Conservation (phyloP, 1,140 invertebrate genomes). For the Stenopsyche tienmushanensis region DNA sequence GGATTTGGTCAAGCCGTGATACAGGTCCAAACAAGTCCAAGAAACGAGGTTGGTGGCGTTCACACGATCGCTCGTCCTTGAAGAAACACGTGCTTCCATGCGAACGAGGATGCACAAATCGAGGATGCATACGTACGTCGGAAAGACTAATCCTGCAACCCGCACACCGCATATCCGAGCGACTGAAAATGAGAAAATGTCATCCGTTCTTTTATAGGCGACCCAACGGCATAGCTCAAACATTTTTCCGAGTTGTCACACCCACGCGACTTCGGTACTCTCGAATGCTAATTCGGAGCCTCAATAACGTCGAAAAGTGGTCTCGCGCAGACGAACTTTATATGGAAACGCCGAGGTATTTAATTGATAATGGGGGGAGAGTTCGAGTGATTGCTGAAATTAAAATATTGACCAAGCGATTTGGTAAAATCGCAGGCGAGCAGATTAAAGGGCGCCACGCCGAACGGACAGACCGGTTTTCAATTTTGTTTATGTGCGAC, state of each 20-base stretch:
- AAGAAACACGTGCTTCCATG: background rate
- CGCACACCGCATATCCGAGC: constrained; percentile 1
- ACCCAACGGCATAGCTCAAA: background rate
- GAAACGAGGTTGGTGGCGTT: constrained; percentile 7
- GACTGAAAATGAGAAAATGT: background rate
- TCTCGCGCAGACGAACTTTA: constrained; percentile 14
- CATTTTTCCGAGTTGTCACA: constrained; percentile 11
- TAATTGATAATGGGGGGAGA: background rate
- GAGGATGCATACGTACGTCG: background rate
- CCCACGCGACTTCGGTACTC: constrained; percentile 21
- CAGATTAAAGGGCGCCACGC: no score
- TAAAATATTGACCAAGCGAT: no score
- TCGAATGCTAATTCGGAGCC: constrained; percentile 25
- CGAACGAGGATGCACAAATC: background rate
- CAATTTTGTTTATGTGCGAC: no score
- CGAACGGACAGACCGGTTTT: no score
- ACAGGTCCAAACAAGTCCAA: constrained; percentile 10
- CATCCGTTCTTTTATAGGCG: constrained; percentile 2
- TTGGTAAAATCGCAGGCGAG: no score
- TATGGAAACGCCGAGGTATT: background rate
- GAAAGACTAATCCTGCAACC: background rate
- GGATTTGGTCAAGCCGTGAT: no score
- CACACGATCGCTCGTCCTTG: constrained; percentile 15
- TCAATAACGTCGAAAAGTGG: constrained; percentile 11
- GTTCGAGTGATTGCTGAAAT: no score